phyloP scores from a whole-genome alignment of 37 sponge, comb jelly and placozoan species.

The Halisarca cf. caerulea region DNA sequence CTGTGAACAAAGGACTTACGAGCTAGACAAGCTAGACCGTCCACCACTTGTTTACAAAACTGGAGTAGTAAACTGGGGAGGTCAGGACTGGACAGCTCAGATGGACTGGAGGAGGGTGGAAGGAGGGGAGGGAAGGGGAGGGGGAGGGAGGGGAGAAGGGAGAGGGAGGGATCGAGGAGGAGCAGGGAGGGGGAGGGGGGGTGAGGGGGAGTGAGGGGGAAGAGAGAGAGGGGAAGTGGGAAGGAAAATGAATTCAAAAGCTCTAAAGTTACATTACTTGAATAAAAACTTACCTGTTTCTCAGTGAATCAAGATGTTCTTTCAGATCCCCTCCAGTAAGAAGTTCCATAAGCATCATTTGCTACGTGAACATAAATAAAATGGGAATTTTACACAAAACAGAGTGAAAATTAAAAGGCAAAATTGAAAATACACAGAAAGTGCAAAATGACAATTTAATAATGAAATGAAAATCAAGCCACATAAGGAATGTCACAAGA shows the following conservation, averaged over 20 bases:
- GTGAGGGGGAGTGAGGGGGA: no score
- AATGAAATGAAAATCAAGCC: no score
- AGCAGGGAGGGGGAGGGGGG: not conserved
- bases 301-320: not conserved
- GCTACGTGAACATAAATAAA: not conserved
- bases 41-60: constrained; percentile 29
- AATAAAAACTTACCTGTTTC: not conserved
- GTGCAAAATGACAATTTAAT: no score
- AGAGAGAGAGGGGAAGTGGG: no score
- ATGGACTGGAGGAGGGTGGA: not conserved
- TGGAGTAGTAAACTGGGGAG: constrained; percentile 12
- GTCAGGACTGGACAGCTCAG: not conserved
- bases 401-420: not conserved
- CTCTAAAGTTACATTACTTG: not conserved
- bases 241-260: not conserved
- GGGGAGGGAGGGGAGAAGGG: not conserved
- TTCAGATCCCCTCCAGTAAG: not conserved
- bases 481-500: no score
- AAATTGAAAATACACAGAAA: no score
- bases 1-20: constrained; percentile 36
- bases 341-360: constrained; percentile 12
- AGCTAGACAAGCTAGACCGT: constrained; percentile 12
- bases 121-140: not conserved
- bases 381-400: not conserved
- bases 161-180: not conserved